Conservation (phyloP, 2,113 vertebrate species). For the Cavia porcellus region DNA sequence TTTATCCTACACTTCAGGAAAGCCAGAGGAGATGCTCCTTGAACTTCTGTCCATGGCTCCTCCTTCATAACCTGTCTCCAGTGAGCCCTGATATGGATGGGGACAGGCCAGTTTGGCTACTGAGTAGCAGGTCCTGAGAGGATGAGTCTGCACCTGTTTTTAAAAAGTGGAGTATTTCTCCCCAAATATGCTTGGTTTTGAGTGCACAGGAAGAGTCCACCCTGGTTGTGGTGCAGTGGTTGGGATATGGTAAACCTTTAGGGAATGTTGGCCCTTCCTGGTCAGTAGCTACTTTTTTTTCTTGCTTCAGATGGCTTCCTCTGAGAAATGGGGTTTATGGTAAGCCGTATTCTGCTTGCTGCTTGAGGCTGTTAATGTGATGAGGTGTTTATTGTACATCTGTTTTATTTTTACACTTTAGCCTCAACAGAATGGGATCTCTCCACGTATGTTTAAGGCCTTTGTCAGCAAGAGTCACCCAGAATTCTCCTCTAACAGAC, state of each 20-base stretch:
- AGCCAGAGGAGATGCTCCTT: background rate
- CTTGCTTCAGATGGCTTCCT: background rate
- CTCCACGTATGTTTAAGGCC: conserved; percentile 96
- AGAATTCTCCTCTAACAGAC: conserved; percentile 97
- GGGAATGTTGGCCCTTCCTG: background rate
- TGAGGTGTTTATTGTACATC: background rate
- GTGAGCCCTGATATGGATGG: background rate
- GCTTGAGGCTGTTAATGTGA: background rate
- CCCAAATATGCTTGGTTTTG: background rate
- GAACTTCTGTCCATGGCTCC: background rate
- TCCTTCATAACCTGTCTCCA: background rate
- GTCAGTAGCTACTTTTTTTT: background rate
- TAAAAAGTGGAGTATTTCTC: background rate
- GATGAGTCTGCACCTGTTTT: background rate
- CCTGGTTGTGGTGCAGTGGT: background rate
- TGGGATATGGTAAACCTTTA: fast-evolving
- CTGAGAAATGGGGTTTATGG: background rate
- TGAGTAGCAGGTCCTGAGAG: background rate
- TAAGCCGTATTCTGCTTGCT: background rate
- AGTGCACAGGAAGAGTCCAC: background rate
- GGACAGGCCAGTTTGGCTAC: background rate
- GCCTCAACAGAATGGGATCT: conserved; percentile 95
- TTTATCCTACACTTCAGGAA: background rate
- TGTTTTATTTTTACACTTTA: conserved; percentile 77
- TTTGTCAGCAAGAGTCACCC: conserved; percentile 95